Base-by-base conservation (phyloP, 1,140 invertebrate species). In the Venustaconcha ellipsiformis region DNA sequence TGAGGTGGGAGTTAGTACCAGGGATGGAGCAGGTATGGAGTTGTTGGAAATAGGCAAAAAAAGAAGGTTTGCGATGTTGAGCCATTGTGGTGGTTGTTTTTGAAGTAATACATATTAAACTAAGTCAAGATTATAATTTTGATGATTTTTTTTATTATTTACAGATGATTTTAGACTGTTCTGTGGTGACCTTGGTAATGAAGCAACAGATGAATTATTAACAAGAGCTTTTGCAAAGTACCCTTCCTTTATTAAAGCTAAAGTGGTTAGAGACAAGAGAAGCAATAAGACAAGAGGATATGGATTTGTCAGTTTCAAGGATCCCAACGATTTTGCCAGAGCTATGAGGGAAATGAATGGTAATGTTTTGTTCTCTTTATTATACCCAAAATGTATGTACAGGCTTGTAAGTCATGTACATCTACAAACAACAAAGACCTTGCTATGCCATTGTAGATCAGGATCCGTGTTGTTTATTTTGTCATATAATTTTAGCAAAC, bases 221-320 rank as follows among this genome's bases (percentile, higher is more conserved):
- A 94, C 94, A 1, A 92, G 97, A 83, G 97, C 97, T 1, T 99
- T 99, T 86, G 95, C 95, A 83, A 97, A 97, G 88, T 99, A 96
- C 91, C 93, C 95, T 0, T 98, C 97, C 60, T 99, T 99, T 90
- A 92, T 95, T 86, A 95, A 94, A 88, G 98, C 98, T 0, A 97
- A 97, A 89, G 98, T 99, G 12, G 93, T 99, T 2, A 91, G 98
- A 78, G 98, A 99, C 88, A 98, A 98, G 87, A 91, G 97, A 65
- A 98, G 97, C 0, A 99, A 99, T 87, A 99, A 99, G 91, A 98
- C 96, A 65, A 99, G 99, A 92, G 98, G 98, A 13, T 99, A 98
- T 91, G 98, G 98, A 12, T 99, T 99, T 90, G 96, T 99, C 57
- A 99, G 97, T 83, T 99, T 99, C 87, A 97, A 96, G 87, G 97